phyloP scores from a whole-genome alignment of 2,888 invertebrate species.

The Argyra leucocephala region DNA sequence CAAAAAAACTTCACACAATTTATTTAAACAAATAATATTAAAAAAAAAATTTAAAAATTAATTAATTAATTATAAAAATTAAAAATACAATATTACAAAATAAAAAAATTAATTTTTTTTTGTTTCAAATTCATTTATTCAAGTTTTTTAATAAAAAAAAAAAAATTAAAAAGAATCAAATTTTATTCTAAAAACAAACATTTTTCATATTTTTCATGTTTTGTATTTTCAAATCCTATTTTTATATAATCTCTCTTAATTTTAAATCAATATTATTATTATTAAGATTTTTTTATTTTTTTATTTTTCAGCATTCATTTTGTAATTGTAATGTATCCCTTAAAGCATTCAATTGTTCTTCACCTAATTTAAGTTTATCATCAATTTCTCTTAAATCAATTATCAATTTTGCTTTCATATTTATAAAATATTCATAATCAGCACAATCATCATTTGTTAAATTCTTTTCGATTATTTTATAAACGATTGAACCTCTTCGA shows the following conservation, averaged over 20 bases:
- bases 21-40: neutral
- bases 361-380: conserved; percentile 72
- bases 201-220: too few relatives aligned
- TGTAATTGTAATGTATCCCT: conserved; percentile 43
- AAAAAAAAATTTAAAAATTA: neutral
- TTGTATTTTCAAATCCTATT: too few relatives aligned
- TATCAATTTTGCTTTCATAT: conserved; percentile 76
- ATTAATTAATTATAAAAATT: neutral
- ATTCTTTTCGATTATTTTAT: conserved; percentile 60
- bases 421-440: conserved; percentile 75
- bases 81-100: neutral
- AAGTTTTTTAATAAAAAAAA: neutral
- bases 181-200: too few relatives aligned
- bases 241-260: too few relatives aligned
- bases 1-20: neutral
- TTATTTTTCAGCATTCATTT: conserved; percentile 39
- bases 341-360: conserved; percentile 67
- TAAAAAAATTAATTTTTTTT: neutral
- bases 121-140: too few relatives aligned
- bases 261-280: too few relatives aligned
- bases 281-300: neutral
- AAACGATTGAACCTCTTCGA: conserved; percentile 61
- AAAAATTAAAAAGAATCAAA: too few relatives aligned
- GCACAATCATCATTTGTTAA: conserved; percentile 63
- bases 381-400: conserved; percentile 72